Conservation (phyloP, 2,888 invertebrate species). For the Pandemis corylana region DNA sequence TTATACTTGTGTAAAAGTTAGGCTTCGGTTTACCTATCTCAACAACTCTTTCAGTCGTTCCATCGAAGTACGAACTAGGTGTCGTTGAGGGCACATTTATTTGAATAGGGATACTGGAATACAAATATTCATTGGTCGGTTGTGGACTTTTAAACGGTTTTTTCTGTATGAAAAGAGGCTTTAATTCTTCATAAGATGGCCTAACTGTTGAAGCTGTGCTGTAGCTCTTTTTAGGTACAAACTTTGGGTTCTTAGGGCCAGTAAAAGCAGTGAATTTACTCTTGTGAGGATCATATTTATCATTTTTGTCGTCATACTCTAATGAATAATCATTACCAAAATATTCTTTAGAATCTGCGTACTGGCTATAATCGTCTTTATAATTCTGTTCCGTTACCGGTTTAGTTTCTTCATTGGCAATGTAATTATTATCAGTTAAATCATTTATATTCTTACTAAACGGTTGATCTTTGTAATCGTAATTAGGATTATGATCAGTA, state of each 20-base stretch:
- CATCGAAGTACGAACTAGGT: conserved; percentile 47
- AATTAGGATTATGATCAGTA: conserved; percentile 37
- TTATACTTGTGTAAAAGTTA: conserved; percentile 64
- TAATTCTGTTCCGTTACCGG: conserved; percentile 43
- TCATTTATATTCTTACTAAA: conserved; percentile 21
- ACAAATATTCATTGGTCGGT: conserved; percentile 44
- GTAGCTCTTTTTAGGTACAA: conserved; percentile 38
- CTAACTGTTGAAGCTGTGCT: conserved; percentile 46
- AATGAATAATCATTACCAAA: conserved; percentile 67
- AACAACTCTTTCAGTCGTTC: conserved; percentile 62
- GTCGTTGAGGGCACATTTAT: conserved; percentile 58
- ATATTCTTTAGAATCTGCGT: conserved; percentile 67
- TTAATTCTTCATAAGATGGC: conserved; percentile 60
- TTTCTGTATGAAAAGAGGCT: conserved; percentile 61
- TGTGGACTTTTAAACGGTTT: conserved; percentile 52
- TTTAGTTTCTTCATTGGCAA: conserved; percentile 43
- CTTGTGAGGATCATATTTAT: conserved; percentile 61
- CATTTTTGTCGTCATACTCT: conserved; percentile 58
- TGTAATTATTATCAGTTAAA: conserved; percentile 32
- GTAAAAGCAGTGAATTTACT: conserved; percentile 61
- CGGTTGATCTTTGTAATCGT: conserved; percentile 41
- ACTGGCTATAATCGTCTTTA: conserved; percentile 59
- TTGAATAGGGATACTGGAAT: conserved; percentile 51
- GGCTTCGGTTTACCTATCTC: conserved; percentile 60
- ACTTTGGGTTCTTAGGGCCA: conserved; percentile 46